These are phyloP conservation scores for Grantiella picta DNA, from an alignment of 2,113 vertebrate species.

Conservation along the genomic window DNA sequence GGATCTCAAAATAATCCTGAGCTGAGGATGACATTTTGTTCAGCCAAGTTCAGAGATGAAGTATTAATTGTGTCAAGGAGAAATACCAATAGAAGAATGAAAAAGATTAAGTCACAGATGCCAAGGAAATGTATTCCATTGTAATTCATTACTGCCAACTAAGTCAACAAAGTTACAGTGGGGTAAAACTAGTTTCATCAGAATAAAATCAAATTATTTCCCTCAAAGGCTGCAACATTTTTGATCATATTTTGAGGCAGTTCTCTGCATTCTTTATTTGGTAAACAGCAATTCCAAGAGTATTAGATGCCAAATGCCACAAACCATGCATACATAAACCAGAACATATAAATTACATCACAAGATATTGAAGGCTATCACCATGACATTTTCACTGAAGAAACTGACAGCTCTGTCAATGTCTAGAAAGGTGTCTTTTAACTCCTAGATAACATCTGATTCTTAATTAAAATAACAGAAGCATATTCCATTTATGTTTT, in stretches of 20 bases:
- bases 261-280: neutral
- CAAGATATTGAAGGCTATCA: neutral
- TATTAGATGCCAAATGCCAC: neutral
- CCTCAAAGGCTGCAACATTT: neutral
- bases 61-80: neutral
- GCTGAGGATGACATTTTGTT: neutral
- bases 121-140: neutral
- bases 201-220: neutral
- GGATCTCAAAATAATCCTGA: neutral
- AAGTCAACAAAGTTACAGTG: neutral
- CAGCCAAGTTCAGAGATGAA: neutral
- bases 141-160: neutral
- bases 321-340: neutral
- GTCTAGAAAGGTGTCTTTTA: neutral
- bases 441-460: neutral
- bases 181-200: neutral
- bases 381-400: neutral
- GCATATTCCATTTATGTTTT: neutral
- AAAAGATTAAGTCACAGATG: neutral
- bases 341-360: neutral
- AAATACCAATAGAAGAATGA: neutral
- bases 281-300: neutral
- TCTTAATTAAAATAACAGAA: neutral
- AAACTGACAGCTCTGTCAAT: neutral
- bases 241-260: neutral